Conservation (phyloP, 1,140 invertebrate species). For the Belonocnema kinseyi region DNA sequence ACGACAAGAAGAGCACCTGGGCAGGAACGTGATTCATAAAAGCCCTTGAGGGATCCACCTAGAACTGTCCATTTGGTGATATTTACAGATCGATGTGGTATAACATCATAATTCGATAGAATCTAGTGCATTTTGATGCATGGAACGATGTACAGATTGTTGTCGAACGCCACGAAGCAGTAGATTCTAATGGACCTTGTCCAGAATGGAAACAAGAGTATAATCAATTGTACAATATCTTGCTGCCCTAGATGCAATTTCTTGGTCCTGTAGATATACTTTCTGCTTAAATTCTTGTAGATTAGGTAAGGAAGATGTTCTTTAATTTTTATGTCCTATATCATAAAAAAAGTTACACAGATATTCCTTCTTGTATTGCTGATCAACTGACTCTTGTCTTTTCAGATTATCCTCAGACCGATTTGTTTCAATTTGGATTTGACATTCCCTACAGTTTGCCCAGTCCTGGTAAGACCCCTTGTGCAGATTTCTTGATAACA, state of each 20-base stretch:
- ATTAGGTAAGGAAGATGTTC: constrained; percentile 84
- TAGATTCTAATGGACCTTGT: constrained; percentile 90
- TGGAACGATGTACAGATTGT: constrained; percentile 93
- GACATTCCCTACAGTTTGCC: constrained; percentile 95
- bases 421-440: constrained; percentile 80
- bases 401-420: constrained; percentile 88
- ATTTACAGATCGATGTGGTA: constrained; percentile 92
- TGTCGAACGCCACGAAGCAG: constrained; percentile 84
- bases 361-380: too few relatives aligned
- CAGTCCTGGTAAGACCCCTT: constrained; percentile 82
- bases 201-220: constrained; percentile 84
- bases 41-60: constrained; percentile 86
- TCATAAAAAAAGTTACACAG: background rate
- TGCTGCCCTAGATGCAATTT: constrained; percentile 87
- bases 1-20: constrained; percentile 88
- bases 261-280: constrained; percentile 80
- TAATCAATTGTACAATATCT: constrained; percentile 84
- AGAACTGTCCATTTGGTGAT: constrained; percentile 91
- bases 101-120: constrained; percentile 94
- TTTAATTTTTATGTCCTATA: background rate
- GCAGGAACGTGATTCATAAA: constrained; percentile 95
- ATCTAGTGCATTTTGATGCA: constrained; percentile 81
- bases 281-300: constrained; percentile 91
- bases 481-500: background rate
- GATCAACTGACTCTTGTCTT: constrained; percentile 33